Percentiles rank a stretch among this genome's conserved stretches.
Evolutionary conservation across 2,113 vertebrate genomes (phyloP).

Genomic region (Empidonax traillii): DNA sequence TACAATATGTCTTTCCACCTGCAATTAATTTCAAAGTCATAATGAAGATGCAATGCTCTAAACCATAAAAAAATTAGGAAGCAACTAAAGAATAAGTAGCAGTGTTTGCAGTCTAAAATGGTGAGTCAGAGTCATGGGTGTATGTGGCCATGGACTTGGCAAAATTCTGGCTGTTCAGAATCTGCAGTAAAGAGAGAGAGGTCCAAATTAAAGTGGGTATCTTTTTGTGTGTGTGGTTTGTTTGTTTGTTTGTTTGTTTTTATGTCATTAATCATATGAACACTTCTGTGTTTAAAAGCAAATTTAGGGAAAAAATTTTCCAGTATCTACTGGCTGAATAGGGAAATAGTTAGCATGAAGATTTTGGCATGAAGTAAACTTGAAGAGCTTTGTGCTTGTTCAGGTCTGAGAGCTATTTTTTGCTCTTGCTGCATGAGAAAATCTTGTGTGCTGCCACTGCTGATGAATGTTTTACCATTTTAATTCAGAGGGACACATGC

Average conservation of each 20-base stretch:
- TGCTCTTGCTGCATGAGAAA: neutral
- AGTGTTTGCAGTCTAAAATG: neutral
- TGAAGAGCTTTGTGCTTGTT: neutral
- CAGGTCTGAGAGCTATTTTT: neutral
- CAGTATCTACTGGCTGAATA: neutral
- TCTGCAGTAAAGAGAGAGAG: neutral
- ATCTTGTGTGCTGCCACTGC: neutral
- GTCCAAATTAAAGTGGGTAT: neutral
- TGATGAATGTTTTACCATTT: neutral
- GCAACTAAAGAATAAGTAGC: neutral
- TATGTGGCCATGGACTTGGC: neutral
- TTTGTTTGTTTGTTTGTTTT: neutral
- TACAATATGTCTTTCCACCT: neutral
- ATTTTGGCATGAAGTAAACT: neutral
- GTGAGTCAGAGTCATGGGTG: slow-evolving; percentile 38
- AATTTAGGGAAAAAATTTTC: neutral
- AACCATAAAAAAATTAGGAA: neutral
- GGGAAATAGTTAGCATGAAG: neutral
- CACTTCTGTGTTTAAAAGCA: neutral
- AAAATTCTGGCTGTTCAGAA: neutral
- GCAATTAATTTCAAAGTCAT: neutral
- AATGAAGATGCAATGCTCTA: neutral
- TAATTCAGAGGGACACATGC: neutral
- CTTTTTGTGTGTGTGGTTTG: neutral
- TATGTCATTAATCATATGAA: neutral